Evolutionary conservation across 92 coral and sea anemone species (phyloP).

Genomic region (Phymanthus crucifer): DNA sequence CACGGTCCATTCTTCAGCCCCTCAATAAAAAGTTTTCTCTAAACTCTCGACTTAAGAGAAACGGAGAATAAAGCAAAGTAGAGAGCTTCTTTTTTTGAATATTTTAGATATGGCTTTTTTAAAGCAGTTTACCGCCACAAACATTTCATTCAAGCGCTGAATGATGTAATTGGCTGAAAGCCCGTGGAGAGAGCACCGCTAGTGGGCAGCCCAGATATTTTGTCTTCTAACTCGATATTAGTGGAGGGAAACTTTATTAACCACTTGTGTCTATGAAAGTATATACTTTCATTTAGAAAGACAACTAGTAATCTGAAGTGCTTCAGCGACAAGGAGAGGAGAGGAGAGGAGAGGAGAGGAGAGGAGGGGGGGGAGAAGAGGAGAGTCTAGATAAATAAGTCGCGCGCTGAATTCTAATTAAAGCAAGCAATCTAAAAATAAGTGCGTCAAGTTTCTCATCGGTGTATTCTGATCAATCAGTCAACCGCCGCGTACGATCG

Average conservation of each 20-base stretch:
- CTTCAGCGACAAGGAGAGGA: too few relatives aligned
- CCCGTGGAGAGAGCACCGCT: not conserved
- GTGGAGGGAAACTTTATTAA: not conserved
- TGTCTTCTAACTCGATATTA: not conserved
- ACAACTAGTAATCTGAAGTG: too few relatives aligned
- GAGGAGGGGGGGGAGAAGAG: too few relatives aligned
- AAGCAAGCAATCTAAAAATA: too few relatives aligned
- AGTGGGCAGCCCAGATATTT: not conserved
- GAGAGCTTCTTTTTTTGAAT: not conserved
- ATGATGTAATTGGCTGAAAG: slow-evolving; percentile 2
- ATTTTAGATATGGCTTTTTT: not conserved
- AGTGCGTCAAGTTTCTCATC: too few relatives aligned
- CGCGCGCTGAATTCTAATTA: too few relatives aligned
- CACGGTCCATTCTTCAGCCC: not conserved
- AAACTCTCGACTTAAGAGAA: not conserved
- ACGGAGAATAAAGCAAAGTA: not conserved
- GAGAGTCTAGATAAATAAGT: too few relatives aligned
- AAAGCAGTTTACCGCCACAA: slow-evolving; percentile 12
- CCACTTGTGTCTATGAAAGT: too few relatives aligned
- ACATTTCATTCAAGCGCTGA: not conserved
- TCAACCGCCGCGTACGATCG: too few relatives aligned
- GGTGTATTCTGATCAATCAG: too few relatives aligned
- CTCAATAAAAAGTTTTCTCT: not conserved
- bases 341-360: too few relatives aligned
- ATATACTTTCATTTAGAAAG: too few relatives aligned